Percentiles rank a stretch among this genome's conserved stretches.
phyloP scores from a whole-genome alignment of 2,113 vertebrate species.

The Istiophorus platypterus region DNA sequence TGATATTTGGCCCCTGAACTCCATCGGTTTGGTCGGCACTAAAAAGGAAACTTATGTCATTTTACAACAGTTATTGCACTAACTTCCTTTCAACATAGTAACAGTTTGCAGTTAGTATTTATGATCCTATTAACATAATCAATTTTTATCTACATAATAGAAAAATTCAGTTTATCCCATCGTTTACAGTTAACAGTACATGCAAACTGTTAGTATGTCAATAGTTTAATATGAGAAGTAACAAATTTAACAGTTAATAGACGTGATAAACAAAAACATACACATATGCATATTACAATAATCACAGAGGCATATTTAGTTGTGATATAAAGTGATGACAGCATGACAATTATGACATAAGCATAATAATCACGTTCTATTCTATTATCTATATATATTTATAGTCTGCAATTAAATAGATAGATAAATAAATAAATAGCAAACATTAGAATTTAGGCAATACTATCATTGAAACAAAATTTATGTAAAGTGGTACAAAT shows the following conservation, averaged over 20 bases:
- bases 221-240: neutral
- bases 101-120: neutral
- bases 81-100: conserved; percentile 8
- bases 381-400: conserved; percentile 16
- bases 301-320: conserved; percentile 2
- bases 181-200: neutral
- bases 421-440: conserved; percentile 17
- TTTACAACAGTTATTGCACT: neutral
- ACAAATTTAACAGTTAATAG: neutral
- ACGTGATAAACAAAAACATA: neutral
- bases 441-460: conserved; percentile 44
- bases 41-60: neutral
- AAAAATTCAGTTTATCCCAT: too few relatives aligned
- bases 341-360: conserved; percentile 43
- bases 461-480: conserved; percentile 57
- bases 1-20: neutral
- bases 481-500: conserved; percentile 60
- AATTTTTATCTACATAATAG: too few relatives aligned
- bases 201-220: conserved; percentile 9
- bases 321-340: conserved; percentile 57
- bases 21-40: neutral
- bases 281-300: conserved; percentile 4
- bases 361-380: conserved; percentile 23
- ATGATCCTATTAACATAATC: neutral
- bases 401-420: conserved; percentile 43